Conservation (phyloP, 2,797 vertebrate genomes). For the Lepidocolaptes lacrymiger region DNA sequence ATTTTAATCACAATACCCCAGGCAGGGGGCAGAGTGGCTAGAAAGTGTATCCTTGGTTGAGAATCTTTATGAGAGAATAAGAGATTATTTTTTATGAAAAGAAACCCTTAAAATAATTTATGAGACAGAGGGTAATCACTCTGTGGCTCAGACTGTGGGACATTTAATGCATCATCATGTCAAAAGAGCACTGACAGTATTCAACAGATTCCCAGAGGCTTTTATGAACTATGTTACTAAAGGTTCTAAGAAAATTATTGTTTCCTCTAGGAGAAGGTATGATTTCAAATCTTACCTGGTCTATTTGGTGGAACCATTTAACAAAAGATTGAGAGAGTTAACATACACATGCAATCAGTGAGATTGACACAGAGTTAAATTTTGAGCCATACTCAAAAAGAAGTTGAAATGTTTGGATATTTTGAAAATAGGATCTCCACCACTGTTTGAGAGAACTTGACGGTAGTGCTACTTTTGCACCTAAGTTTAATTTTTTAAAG, state of each 20-base stretch:
- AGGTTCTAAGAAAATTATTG: background rate
- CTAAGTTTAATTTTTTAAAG: background rate
- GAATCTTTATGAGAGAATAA: background rate
- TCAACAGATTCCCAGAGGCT: background rate
- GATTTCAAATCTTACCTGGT: background rate
- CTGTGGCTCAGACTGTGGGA: background rate
- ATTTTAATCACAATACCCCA: background rate
- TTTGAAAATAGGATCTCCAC: background rate
- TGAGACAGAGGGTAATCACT: background rate
- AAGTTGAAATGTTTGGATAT: background rate
- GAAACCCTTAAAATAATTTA: background rate
- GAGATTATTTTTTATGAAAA: background rate
- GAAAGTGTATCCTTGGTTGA: background rate
- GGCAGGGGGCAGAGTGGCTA: background rate
- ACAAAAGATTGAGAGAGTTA: background rate
- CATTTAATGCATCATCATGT: background rate
- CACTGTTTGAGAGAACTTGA: background rate
- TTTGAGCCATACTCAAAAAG: background rate
- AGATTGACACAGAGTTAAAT: background rate
- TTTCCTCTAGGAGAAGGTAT: background rate
- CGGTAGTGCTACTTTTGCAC: background rate
- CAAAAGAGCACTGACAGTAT: background rate
- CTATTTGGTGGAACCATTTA: background rate
- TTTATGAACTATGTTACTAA: background rate
- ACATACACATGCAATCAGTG: background rate